Evolutionary conservation across 2,888 invertebrate genomes (phyloP).

Genomic region (Acronicta aceris): DNA sequence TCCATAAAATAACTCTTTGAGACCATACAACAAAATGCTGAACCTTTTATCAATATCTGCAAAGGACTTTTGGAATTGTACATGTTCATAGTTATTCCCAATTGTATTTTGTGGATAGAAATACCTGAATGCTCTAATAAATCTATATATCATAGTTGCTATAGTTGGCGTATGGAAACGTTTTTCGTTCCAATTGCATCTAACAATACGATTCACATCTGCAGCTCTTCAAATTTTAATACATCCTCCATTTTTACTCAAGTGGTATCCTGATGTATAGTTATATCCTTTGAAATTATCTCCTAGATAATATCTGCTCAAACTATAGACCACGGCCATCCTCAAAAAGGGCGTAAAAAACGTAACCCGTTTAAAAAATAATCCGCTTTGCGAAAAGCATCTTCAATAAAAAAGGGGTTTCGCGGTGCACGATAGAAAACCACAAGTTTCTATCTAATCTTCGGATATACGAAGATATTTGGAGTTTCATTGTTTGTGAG

Average conservation of each 20-base stretch:
- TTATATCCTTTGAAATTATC: constrained; percentile 44
- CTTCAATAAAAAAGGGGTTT: constrained; percentile 73
- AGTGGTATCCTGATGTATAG: constrained; percentile 47
- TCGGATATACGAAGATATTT: constrained; percentile 61
- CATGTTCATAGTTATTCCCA: no score
- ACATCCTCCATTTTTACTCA: constrained; percentile 47
- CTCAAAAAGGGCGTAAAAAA: constrained; percentile 69
- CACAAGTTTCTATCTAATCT: constrained; percentile 79
- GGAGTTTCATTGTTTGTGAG: constrained; percentile 52
- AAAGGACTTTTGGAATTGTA: no score
- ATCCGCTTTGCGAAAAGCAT: constrained; percentile 83
- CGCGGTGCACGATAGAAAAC: constrained; percentile 70
- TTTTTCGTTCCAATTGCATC: neutral
- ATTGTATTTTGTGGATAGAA: no score
- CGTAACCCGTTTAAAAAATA: constrained; percentile 81
- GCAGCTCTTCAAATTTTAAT: constrained; percentile 55
- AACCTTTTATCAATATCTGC: no score
- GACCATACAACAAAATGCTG: no score
- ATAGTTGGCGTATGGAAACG: no score
- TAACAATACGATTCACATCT: constrained; percentile 50
- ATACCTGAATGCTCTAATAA: no score
- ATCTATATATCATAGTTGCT: no score
- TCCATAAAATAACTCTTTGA: no score
- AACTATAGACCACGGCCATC: constrained; percentile 53
- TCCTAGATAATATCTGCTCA: constrained; percentile 54